Percentiles rank a stretch among this genome's conserved stretches.
These are phyloP conservation scores for Drosophila navojoa DNA, from an alignment of 1,140 invertebrate genomes.

Conservation along the genomic window DNA sequence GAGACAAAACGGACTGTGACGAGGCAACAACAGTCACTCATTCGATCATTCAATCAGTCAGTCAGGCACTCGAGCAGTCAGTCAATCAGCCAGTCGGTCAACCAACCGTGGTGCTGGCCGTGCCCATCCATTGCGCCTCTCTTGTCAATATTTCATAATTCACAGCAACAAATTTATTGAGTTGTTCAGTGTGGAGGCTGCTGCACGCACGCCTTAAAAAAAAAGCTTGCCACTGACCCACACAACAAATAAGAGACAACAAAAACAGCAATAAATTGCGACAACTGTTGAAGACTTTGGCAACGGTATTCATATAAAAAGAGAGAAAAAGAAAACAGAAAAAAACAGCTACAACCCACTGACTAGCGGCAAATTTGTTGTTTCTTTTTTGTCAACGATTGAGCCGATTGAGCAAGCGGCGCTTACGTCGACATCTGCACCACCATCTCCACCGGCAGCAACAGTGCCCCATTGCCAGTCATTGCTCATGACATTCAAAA, in stretches of 20 bases:
- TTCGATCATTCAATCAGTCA: neutral
- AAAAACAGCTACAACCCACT: conserved; percentile 32
- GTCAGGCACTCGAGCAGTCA: neutral
- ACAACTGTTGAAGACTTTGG: conserved; percentile 54
- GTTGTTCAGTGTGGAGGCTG: conserved; percentile 40
- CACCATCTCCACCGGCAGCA: conserved; percentile 7
- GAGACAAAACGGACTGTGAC: conserved; percentile 33
- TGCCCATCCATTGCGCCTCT: conserved; percentile 59
- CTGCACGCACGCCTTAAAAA: conserved; percentile 41
- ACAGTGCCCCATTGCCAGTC: conserved; percentile 44
- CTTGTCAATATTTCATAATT: conserved; percentile 62
- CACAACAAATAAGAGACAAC: conserved; percentile 37
- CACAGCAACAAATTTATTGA: conserved; percentile 51
- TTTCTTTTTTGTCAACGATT: conserved; percentile 56
- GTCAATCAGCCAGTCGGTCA: neutral
- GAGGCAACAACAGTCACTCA: neutral
- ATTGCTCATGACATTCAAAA: conserved; percentile 82
- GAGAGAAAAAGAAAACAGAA: conserved; percentile 36
- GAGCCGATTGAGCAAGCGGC: conserved; percentile 31
- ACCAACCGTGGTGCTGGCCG: conserved; percentile 4
- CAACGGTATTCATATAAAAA: conserved; percentile 39
- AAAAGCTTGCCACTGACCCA: conserved; percentile 71
- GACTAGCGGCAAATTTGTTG: conserved; percentile 66
- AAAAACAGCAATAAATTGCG: conserved; percentile 47
- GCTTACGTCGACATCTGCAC: conserved; percentile 24